Conservation (phyloP, 37 sponge, comb jelly and placozoan genomes). For the Crambe crambe region DNA sequence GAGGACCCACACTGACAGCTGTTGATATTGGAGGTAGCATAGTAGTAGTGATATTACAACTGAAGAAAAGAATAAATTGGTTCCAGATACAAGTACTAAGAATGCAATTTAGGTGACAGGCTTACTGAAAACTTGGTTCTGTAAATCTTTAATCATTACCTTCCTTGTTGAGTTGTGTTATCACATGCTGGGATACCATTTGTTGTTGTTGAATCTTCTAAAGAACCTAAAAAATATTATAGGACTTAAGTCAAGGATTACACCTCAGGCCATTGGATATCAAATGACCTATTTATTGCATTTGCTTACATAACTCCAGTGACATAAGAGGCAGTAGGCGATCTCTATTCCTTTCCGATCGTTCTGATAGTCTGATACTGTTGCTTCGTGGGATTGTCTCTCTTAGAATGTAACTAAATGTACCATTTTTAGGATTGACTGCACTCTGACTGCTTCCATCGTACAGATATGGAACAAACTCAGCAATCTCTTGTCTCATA, state of each 20-base stretch:
- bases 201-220: background rate
- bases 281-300: too few species aligned
- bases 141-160: too few species aligned
- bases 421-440: background rate
- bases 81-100: too few species aligned
- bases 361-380: background rate
- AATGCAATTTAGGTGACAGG: too few species aligned
- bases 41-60: too few species aligned
- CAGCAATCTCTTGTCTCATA: background rate
- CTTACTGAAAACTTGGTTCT: too few species aligned
- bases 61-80: too few species aligned
- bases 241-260: too few species aligned
- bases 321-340: background rate
- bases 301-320: constrained; percentile 10
- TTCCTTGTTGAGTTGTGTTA: background rate
- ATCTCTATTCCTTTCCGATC: background rate
- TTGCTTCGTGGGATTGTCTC: background rate
- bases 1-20: too few species aligned
- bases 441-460: background rate
- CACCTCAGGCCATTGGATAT: too few species aligned
- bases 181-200: background rate
- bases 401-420: background rate
- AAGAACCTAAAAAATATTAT: background rate
- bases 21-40: too few species aligned
- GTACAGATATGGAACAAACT: constrained; percentile 13